Evolutionary conservation across 1,140 invertebrate genomes (phyloP).

Genomic region (Diabrotica virgifera): DNA sequence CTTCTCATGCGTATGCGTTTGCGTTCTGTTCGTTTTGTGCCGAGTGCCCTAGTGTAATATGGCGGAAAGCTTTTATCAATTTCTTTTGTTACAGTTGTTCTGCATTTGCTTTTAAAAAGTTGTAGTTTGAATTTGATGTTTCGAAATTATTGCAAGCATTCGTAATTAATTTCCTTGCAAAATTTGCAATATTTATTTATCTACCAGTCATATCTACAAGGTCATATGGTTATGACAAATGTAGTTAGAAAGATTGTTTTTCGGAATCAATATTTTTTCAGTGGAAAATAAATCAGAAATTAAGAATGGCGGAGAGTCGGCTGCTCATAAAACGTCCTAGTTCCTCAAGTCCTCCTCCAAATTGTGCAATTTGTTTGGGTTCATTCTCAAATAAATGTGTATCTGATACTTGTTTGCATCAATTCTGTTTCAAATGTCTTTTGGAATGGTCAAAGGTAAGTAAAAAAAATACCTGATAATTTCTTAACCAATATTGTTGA

Average conservation of each 20-base stretch:
- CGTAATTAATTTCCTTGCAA: too few relatives aligned
- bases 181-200: too few relatives aligned
- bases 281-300: neutral
- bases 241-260: neutral
- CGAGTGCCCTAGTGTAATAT: too few relatives aligned
- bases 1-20: too few relatives aligned
- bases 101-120: too few relatives aligned
- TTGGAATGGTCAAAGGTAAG: constrained; percentile 89
- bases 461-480: constrained; percentile 4
- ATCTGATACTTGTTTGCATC: constrained; percentile 87
- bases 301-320: constrained; percentile 36
- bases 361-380: constrained; percentile 90
- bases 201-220: neutral
- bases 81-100: too few relatives aligned
- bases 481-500: too few relatives aligned
- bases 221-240: constrained; percentile 2
- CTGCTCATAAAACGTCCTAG: constrained; percentile 37
- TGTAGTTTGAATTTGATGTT: too few relatives aligned
- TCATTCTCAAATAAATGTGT: constrained; percentile 84
- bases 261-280: neutral
- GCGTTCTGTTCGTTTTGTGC: too few relatives aligned
- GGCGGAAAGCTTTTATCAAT: too few relatives aligned
- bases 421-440: constrained; percentile 91
- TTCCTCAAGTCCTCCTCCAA: constrained; percentile 68
- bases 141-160: too few relatives aligned